A percentile compares a stretch with the other conserved stretches of the same genome.
These are phyloP conservation scores for Eospalax fontanierii DNA, from an alignment of 2,797 vertebrate species.

Conservation along the genomic window DNA sequence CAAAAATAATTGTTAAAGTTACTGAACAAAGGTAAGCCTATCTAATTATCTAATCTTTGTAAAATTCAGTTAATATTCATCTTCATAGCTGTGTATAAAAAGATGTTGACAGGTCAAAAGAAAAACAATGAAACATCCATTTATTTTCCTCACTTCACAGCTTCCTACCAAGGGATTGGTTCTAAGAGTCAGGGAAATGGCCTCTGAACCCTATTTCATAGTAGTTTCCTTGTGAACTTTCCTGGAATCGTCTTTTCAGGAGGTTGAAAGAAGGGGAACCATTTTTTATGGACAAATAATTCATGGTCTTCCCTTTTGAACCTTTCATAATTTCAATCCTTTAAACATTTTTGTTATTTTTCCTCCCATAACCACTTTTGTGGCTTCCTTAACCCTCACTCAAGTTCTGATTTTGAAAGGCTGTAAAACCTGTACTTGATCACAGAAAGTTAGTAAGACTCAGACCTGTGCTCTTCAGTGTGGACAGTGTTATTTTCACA, in stretches of 20 bases:
- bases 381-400: conserved; percentile 29
- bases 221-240: neutral
- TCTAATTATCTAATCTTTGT: neutral
- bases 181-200: conserved; percentile 21
- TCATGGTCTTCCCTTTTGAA: neutral
- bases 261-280: neutral
- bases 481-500: neutral
- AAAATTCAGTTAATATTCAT: conserved; percentile 43
- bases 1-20: conserved; percentile 39
- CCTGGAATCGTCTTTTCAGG: neutral
- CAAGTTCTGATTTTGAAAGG: conserved; percentile 45
- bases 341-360: conserved; percentile 17
- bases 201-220: neutral
- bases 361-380: conserved; percentile 29
- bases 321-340: conserved; percentile 39
- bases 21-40: no score
- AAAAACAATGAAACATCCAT: neutral
- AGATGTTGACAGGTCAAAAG: neutral
- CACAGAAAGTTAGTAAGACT: conserved; percentile 50
- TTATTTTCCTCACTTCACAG: neutral
- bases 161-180: neutral
- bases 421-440: neutral
- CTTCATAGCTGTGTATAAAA: conserved; percentile 38
- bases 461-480: neutral
- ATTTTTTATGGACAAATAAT: conserved; percentile 24